phyloP scores from a whole-genome alignment of 2,888 invertebrate species.

The Automeris io region DNA sequence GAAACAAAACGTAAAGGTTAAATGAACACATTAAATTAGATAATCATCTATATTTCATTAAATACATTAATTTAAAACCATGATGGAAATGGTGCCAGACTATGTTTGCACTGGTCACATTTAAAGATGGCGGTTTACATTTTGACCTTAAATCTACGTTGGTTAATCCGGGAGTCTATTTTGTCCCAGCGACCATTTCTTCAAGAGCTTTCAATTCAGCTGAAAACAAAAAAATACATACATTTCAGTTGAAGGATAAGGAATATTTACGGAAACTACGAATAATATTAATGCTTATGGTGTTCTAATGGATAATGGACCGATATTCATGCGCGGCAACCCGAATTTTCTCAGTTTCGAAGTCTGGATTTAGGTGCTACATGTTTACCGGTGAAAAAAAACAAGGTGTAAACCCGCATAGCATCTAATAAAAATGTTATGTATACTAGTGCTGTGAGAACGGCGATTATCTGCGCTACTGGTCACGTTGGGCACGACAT shows the following conservation, averaged over 20 bases:
- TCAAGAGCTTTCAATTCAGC: slow-evolving; percentile 64
- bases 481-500: no score
- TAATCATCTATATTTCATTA: slow-evolving; percentile 51
- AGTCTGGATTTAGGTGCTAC: no score
- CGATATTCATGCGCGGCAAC: not conserved
- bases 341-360: no score
- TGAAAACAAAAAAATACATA: slow-evolving; percentile 48
- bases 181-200: slow-evolving; percentile 44
- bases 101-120: slow-evolving; percentile 27
- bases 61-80: slow-evolving; percentile 40
- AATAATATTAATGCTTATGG: not conserved
- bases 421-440: no score
- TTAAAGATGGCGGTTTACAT: slow-evolving; percentile 36
- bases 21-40: not conserved
- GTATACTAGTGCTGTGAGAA: no score
- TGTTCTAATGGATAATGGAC: not conserved
- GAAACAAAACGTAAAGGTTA: no score
- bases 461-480: no score
- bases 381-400: no score
- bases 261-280: no score
- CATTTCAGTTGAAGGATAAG: no score
- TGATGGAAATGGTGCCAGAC: slow-evolving; percentile 40
- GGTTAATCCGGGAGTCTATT: slow-evolving; percentile 29
- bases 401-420: no score
- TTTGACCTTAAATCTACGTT: slow-evolving; percentile 44